Base-by-base conservation (phyloP, 2,888 invertebrate species). In the Tachina fera region DNA sequence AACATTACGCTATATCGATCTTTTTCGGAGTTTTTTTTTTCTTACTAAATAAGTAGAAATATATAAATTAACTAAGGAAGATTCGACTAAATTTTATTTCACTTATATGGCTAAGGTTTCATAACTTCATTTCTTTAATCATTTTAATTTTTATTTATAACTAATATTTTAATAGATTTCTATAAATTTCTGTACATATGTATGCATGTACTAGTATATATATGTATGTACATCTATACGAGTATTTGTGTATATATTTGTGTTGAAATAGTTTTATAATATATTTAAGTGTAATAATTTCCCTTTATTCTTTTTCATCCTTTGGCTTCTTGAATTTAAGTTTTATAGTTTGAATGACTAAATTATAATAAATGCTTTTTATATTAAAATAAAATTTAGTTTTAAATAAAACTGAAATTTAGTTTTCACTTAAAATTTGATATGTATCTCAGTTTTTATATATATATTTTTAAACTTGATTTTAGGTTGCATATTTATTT, bases 211-310 rank as follows among this genome's bases (percentile, higher is more conserved):
- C 11, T 56, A n/a, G n/a, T 47, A 22, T 22, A 22, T 22, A 22
- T 22, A 22, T 60, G 3, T 83, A 63, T 61, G 16, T 70, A 47
- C 53, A 56, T 14, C 16, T 22, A 19, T 60, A 22, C 56, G 47
- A 49, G 16, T 16, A 43, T 43, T 14, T 16, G 10, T 63, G 19
- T 53, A 41, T 56, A 43, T 58, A 63, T 58, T 45, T 9, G 13
- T 76, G 71, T 61, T 61, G 68, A 49, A 47, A 49, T 47, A 14
- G 13, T 65, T 77, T 79, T 79, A 78, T 67, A 79, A 65, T 68
- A 80, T 75, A 72, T 80, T 83, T 86, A 86, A 86, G 86, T 86
- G 86, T 86, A 86, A 83, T 86, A 72, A 86, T 86, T 86, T 86
- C 83, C 86, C 83, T 83, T 83, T 74, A 61, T 71, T 60, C 19